Evolutionary conservation across 2,888 invertebrate genomes (phyloP), one percentile per base, ranked within the genome.

Genomic region (Mythimna pallens): DNA sequence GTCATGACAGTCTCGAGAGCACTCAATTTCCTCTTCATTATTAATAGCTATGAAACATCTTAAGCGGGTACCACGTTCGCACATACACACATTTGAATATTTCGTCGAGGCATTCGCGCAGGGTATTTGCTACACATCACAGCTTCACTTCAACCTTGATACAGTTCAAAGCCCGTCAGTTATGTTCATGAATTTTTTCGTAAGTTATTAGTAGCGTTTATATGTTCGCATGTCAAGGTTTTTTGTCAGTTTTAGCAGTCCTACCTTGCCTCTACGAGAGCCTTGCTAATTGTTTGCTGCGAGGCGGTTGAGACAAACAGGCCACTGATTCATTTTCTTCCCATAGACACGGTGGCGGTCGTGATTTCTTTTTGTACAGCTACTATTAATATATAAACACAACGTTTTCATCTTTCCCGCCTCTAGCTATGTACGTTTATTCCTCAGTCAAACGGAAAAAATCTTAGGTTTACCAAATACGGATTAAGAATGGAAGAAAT

Each of bases 151-250:
- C 61, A 89, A 87, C 94, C 94, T 94, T 94, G 94, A 91, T 91
- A 87, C 85, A 92, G 94, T 94, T 94, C 93, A 94, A 92, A 93
- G 93, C 88, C 92, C 83, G 78, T 86, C 84, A 87, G 87, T 86
- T 87, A 86, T 84, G 85, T 73, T 82, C 87, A 87, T 89, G 84
- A 81, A 85, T 92, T 93, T 91, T 91, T 88, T 86, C 62, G 74
- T 87, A 82, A 87, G 86, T 89, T 89, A 88, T 90, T 88, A 89
- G 82, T 86, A 86, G 84, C 85, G 81, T 87, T 86, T 86, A 87
- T 85, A 78, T 86, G 86, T 89, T 88, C 88, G 86, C 89, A 90
- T 92, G 89, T 91, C 88, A 90, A 88, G 86, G 85, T 90, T 93
- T 93, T 93, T 93, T 92, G 86, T 85, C 85, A 86, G 81, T 74